Evolutionary conservation across 1,140 invertebrate species (phyloP), one percentile per base, ranked within the genome.

Genomic region (Cyphomyrmex costatus): DNA sequence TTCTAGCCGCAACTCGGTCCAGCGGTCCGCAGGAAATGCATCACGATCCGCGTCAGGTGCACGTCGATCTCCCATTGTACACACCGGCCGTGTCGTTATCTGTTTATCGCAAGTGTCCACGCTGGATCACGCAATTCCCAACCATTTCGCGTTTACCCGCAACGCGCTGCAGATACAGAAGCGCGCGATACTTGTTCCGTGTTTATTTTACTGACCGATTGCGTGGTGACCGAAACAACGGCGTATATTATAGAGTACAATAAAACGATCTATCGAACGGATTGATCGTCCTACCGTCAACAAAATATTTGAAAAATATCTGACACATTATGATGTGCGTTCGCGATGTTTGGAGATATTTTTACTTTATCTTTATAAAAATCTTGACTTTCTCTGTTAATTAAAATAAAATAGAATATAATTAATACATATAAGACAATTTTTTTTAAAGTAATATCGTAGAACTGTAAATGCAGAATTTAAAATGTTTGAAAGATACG

Each of bases 21-120:
- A 82, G 53, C 85, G 85, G 51, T 83, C 77, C 85, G 78, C 79
- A 86, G 85, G 85, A 86, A 86, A 83, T 74, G 79, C 85, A 80
- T 86, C 85, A 86, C 91, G 88, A 90, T 91, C 84, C 87, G 66
- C 79, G 90, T 90, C 90, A 91, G 83, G 86, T 89, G 73, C 89
- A 90, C 85, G 87, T 88, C 90, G 76, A 86, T 90, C 71, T 88
- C 61, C 66, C 85, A 73, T 80, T 84, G 70, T 86, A 84, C 85
- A 74, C 56, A 79, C 46, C 36, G 76, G 56, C 78, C 86, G 65
- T 70, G 83, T 68, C 86, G 83, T 89, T 89, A 88, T 88, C 86
- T 85, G 71, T 87, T 85, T 87, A 84, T 85, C 70, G 84, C 84
- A 68, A 86, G 74, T 85, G 74, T 85, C 70, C 82, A 85, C 82